phyloP scores from a whole-genome alignment of 2,888 invertebrate species.

The Amorpha juglandis region DNA sequence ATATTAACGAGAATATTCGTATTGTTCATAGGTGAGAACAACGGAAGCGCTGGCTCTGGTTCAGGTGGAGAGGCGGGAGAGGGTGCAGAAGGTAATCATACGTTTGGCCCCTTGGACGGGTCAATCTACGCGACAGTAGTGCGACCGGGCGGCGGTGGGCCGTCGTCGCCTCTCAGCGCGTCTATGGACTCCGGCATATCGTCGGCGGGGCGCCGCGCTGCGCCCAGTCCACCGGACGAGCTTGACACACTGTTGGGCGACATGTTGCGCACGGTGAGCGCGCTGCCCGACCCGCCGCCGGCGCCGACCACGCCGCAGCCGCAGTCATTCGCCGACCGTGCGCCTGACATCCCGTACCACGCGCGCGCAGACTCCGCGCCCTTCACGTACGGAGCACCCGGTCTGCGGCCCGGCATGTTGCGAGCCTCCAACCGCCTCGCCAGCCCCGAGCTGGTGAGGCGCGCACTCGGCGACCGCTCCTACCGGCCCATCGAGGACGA shows the following conservation, averaged over 20 bases:
- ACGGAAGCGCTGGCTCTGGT: constrained; percentile 78
- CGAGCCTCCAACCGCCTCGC: constrained; percentile 89
- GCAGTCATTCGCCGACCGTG: constrained; percentile 80
- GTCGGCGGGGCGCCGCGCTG: constrained; percentile 87
- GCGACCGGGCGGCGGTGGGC: constrained; percentile 73
- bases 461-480: constrained; percentile 83
- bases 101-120: constrained; percentile 94
- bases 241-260: constrained; percentile 93
- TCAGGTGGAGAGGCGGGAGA: constrained; percentile 76
- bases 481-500: constrained; percentile 74
- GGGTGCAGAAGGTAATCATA: constrained; percentile 84
- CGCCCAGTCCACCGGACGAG: constrained; percentile 85
- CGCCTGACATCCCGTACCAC: constrained; percentile 92
- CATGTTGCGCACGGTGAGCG: constrained; percentile 94
- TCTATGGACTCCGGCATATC: constrained; percentile 97
- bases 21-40: constrained; percentile 81
- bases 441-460: constrained; percentile 93
- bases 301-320: constrained; percentile 56
- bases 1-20: background rate
- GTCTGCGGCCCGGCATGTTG: constrained; percentile 85
- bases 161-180: constrained; percentile 90
- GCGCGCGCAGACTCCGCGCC: constrained; percentile 94
- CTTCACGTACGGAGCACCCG: constrained; percentile 92
- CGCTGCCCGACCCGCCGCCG: constrained; percentile 86
- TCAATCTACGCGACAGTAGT: constrained; percentile 92